These are phyloP conservation scores for Coenonympha arcania DNA, from an alignment of 2,888 invertebrate genomes.

Conservation along the genomic window DNA sequence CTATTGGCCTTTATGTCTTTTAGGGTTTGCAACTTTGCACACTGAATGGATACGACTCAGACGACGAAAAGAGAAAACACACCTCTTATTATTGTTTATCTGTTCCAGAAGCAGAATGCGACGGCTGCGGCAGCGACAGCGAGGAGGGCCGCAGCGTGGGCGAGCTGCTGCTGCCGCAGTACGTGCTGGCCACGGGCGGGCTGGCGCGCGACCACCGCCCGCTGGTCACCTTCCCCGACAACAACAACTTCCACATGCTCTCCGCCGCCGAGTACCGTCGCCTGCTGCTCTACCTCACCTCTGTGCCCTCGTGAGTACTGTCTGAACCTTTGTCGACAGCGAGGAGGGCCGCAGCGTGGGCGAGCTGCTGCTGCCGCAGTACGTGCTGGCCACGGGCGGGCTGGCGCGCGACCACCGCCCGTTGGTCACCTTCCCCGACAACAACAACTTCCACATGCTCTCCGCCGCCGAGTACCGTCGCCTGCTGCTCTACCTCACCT, in stretches of 20 bases:
- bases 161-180: conserved; percentile 89
- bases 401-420: conserved; percentile 95
- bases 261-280: conserved; percentile 91
- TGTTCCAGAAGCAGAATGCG: conserved; percentile 69
- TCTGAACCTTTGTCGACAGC: conserved; percentile 52
- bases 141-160: conserved; percentile 85
- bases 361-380: conserved; percentile 89
- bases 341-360: conserved; percentile 85
- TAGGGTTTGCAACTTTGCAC: too few species aligned
- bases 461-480: conserved; percentile 91
- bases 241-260: conserved; percentile 88
- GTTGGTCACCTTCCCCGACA: conserved; percentile 95
- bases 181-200: conserved; percentile 93
- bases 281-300: conserved; percentile 93
- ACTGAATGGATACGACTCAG: too few species aligned
- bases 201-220: conserved; percentile 95
- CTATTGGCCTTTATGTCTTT: too few species aligned
- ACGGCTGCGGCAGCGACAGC: conserved; percentile 73
- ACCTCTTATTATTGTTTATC: too few species aligned
- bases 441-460: conserved; percentile 88
- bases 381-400: conserved; percentile 93
- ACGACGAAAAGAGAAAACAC: too few species aligned
- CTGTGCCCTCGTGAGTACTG: conserved; percentile 93
- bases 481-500: conserved; percentile 93
- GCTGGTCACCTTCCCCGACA: conserved; percentile 95